These are phyloP conservation scores for Buathra laborator DNA, from an alignment of 2,888 invertebrate species.

Conservation along the genomic window DNA sequence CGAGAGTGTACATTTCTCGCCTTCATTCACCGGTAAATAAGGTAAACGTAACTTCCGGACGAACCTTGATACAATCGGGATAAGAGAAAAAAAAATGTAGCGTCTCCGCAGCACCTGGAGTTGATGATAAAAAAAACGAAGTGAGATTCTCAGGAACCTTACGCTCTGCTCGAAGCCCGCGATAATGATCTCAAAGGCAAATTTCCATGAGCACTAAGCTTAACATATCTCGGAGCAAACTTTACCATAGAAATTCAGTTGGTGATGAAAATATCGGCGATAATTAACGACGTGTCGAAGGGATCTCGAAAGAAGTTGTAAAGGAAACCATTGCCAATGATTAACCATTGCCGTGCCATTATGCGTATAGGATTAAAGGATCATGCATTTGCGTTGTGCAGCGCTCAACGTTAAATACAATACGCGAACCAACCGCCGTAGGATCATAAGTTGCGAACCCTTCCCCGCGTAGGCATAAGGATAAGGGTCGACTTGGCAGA, in stretches of 20 bases:
- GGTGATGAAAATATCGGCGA: background rate
- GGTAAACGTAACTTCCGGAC: conserved; percentile 42
- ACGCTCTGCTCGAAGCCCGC: background rate
- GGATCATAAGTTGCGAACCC: background rate
- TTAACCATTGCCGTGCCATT: background rate
- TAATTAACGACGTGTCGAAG: conserved; percentile 12
- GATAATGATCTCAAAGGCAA: conserved; percentile 1
- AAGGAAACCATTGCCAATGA: background rate
- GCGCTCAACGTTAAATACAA: background rate
- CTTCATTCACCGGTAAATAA: conserved; percentile 54
- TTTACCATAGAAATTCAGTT: background rate
- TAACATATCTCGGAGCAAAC: background rate
- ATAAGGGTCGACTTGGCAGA: conserved; percentile 12
- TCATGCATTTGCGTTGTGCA: background rate
- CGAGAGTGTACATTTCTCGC: conserved; percentile 21
- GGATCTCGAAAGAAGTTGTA: background rate
- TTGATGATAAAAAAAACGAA: background rate
- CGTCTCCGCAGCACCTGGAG: background rate
- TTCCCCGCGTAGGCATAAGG: background rate
- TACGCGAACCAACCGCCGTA: background rate
- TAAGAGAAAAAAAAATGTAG: background rate
- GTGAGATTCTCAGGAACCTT: background rate
- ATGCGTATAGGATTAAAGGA: conserved; percentile 6
- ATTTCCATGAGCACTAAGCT: background rate
- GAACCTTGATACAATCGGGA: conserved; percentile 39